These are phyloP conservation scores for Priocnemis perturbator DNA, from an alignment of 2,888 invertebrate genomes.

Conservation along the genomic window DNA sequence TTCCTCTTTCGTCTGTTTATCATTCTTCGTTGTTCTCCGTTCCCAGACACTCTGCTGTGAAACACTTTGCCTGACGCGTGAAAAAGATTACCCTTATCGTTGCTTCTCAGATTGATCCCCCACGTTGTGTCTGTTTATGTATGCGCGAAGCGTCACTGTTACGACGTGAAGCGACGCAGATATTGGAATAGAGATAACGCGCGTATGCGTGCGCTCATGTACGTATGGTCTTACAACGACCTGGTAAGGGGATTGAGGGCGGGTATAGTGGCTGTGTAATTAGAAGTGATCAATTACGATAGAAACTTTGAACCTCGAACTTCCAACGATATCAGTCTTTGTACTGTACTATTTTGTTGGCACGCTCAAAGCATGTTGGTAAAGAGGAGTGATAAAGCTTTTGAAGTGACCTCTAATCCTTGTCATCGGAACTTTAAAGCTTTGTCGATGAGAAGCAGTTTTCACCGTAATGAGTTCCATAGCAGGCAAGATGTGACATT, in stretches of 20 bases:
- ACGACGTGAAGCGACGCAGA: slow-evolving; percentile 4
- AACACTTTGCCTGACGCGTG: no score
- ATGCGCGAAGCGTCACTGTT: neutral
- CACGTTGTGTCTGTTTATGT: no score
- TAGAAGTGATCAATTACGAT: slow-evolving; percentile 39
- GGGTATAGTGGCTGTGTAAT: slow-evolving; percentile 27
- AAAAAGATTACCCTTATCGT: neutral
- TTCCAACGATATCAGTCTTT: neutral
- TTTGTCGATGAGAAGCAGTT: neutral
- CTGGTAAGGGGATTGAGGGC: neutral
- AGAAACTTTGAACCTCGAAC: slow-evolving; percentile 19
- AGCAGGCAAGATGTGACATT: no score
- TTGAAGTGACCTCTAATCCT: no score
- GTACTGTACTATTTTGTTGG: neutral
- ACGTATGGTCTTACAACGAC: neutral
- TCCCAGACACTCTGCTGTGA: no score
- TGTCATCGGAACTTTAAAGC: slow-evolving; percentile 27
- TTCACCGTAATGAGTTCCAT: no score
- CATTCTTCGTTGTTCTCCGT: neutral
- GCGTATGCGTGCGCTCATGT: neutral
- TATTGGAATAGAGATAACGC: slow-evolving; percentile 1
- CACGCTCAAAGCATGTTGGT: no score
- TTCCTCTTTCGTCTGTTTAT: neutral
- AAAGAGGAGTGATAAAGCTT: no score
- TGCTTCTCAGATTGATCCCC: slow-evolving; percentile 1